Evolutionary conservation across 2,113 vertebrate genomes (phyloP).

Genomic region (Platysternon megacephalum): DNA sequence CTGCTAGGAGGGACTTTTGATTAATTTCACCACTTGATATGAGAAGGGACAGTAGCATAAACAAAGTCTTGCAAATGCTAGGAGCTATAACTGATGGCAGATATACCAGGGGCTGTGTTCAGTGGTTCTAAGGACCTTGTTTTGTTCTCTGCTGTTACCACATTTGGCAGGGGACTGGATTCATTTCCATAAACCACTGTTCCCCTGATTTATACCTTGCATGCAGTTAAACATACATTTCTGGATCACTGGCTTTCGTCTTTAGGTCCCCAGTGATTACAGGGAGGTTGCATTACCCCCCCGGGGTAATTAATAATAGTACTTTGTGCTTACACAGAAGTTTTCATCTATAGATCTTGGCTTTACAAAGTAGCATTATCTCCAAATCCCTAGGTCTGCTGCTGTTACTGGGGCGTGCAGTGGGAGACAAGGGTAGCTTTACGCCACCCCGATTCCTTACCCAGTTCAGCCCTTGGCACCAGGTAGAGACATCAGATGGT

Average conservation of each 20-base stretch:
- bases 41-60: not conserved
- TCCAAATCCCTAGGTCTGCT: not conserved
- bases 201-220: not conserved
- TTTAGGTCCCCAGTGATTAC: not conserved
- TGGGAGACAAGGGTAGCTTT: not conserved
- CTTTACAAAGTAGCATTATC: not conserved
- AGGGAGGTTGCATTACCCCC: not conserved
- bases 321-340: not conserved
- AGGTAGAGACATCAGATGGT: not conserved
- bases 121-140: not conserved
- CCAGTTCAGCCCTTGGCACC: not conserved
- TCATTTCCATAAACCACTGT: not conserved
- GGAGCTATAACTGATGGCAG: not conserved
- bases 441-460: not conserved
- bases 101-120: not conserved
- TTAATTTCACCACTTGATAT: not conserved
- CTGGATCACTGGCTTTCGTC: not conserved
- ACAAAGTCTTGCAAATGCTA: not conserved
- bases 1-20: not conserved
- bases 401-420: not conserved
- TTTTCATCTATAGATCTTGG: not conserved
- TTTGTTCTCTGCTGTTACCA: not conserved
- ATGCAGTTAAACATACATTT: not conserved
- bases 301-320: not conserved
- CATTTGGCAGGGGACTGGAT: not conserved